Conservation (phyloP, 1,140 invertebrate genomes). For the Eulimnadia texana region DNA sequence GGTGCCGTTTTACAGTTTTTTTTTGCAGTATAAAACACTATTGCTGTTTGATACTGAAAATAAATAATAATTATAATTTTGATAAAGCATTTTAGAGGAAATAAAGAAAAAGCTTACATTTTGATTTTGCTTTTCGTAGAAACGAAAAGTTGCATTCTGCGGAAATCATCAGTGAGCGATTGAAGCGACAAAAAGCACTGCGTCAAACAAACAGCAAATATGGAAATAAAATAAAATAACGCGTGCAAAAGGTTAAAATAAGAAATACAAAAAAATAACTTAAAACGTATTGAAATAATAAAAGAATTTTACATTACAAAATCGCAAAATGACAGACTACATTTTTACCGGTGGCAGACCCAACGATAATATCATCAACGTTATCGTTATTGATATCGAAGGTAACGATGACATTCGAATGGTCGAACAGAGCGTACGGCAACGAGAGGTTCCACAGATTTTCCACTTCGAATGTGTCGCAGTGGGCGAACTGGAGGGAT, state of each 20-base stretch:
- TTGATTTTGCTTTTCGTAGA: no score
- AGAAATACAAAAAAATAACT: no score
- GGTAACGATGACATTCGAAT: neutral
- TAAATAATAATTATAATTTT: neutral
- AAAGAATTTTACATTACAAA: neutral
- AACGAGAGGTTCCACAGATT: conserved; percentile 2
- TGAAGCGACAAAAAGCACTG: conserved; percentile 2
- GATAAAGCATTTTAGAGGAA: neutral
- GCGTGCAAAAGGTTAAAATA: no score
- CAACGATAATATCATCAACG: conserved; percentile 11
- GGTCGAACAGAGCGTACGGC: neutral
- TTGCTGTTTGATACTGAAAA: neutral
- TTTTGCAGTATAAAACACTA: no score
- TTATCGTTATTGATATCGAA: conserved; percentile 9
- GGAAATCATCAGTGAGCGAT: no score
- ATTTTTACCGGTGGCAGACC: neutral
- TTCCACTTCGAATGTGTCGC: conserved; percentile 13
- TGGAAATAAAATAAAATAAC: neutral
- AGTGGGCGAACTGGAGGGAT: neutral
- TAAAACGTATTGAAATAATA: neutral
- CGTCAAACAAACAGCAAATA: neutral
- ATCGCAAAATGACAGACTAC: neutral
- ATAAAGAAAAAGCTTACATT: conserved; percentile 1
- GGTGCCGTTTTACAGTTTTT: no score
- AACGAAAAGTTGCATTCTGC: no score